These are phyloP conservation scores for Teleogryllus occipitalis DNA, from an alignment of 1,140 invertebrate genomes.

Conservation along the genomic window DNA sequence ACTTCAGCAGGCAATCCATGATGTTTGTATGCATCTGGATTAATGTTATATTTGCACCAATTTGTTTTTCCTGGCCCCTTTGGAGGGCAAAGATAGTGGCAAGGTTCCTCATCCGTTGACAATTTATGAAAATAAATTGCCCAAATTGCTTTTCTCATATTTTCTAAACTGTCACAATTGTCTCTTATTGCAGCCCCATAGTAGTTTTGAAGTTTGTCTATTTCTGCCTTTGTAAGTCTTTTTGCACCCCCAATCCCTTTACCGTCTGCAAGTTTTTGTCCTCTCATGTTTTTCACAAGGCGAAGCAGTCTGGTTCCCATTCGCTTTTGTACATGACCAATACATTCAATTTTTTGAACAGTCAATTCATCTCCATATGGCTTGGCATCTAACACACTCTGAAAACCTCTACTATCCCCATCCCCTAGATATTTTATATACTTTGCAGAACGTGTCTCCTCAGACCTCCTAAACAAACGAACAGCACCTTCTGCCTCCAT, in stretches of 20 bases:
- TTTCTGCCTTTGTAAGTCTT: constrained; percentile 24
- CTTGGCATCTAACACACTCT: constrained; percentile 7
- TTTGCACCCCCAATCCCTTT: constrained; percentile 18
- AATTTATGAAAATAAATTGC: constrained; percentile 27
- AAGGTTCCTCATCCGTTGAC: constrained; percentile 27
- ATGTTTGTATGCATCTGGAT: neutral
- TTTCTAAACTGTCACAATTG: constrained; percentile 24
- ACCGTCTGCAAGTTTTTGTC: neutral
- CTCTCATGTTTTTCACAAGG: constrained; percentile 13
- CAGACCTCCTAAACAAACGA: constrained; percentile 12
- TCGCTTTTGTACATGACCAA: too few relatives aligned
- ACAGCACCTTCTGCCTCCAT: constrained; percentile 21
- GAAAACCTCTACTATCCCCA: constrained; percentile 19
- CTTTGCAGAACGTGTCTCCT: neutral
- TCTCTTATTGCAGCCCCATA: constrained; percentile 27
- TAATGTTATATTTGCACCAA: constrained; percentile 14
- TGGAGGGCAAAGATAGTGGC: constrained; percentile 25
- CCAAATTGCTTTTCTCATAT: constrained; percentile 27
- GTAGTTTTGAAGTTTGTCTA: constrained; percentile 24
- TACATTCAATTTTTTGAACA: constrained; percentile 24
- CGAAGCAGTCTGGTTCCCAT: constrained; percentile 23
- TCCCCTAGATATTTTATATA: constrained; percentile 19
- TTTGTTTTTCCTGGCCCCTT: neutral
- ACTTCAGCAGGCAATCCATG: constrained; percentile 2
- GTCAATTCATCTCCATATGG: constrained; percentile 16